Conservation (phyloP, 2,113 vertebrate genomes). For the Bombycilla garrulus region DNA sequence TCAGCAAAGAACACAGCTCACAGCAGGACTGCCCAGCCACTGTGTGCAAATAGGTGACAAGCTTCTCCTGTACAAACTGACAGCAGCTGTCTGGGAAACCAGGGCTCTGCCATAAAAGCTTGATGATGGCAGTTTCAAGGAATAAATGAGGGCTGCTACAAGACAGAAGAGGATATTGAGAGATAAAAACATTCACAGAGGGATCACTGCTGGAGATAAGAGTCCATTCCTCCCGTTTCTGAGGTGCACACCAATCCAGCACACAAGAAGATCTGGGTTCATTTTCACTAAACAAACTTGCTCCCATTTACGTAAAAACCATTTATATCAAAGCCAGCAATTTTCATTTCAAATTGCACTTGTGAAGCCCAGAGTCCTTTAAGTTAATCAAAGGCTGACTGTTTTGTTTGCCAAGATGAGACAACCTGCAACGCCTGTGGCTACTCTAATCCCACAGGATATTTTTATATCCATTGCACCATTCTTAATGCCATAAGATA, state of each 20-base stretch:
- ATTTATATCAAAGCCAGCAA: neutral
- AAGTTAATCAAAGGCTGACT: neutral
- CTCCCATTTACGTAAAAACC: neutral
- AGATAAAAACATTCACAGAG: neutral
- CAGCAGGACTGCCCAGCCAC: neutral
- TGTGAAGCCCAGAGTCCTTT: neutral
- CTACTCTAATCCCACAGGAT: neutral
- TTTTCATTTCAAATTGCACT: conserved; percentile 37
- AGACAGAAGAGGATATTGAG: neutral
- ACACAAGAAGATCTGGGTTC: neutral
- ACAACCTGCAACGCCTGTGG: neutral
- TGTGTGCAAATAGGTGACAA: neutral
- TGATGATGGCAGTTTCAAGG: neutral
- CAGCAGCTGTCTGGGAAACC: neutral
- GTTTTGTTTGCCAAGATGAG: neutral
- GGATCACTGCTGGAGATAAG: neutral
- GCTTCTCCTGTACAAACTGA: neutral
- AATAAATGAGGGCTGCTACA: neutral
- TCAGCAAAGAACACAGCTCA: neutral
- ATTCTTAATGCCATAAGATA: neutral
- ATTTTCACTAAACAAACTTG: conserved; percentile 4
- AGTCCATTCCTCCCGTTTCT: neutral
- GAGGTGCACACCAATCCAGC: neutral
- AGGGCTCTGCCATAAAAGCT: neutral
- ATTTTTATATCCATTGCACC: neutral